Percentiles rank a stretch among this genome's conserved stretches.
Conservation (phyloP, 1,140 invertebrate genomes). For the Odontomachus brunneus region DNA sequence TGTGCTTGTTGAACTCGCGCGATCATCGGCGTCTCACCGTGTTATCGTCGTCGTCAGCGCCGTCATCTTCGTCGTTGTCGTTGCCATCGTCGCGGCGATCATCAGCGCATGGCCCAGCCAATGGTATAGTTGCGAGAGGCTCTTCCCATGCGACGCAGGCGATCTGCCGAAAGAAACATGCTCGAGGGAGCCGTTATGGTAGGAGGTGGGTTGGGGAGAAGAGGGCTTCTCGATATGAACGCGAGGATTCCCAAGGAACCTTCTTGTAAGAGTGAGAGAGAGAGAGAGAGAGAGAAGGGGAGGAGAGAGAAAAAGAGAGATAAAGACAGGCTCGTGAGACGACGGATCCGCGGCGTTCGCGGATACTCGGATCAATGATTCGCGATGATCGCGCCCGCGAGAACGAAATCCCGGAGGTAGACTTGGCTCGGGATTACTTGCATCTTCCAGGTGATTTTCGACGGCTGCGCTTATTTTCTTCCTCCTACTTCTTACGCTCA, state of each 20-base stretch:
- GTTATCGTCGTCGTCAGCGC: slow-evolving; percentile 34
- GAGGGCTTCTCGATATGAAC: slow-evolving; percentile 26
- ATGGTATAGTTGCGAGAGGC: slow-evolving; percentile 81
- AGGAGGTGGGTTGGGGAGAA: neutral
- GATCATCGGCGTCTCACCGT: slow-evolving; percentile 24
- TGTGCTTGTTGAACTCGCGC: slow-evolving; percentile 16
- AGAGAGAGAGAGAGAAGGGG: neutral
- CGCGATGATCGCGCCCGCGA: neutral
- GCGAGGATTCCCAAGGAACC: slow-evolving; percentile 27
- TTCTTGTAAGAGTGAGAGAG: neutral
- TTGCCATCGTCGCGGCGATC: slow-evolving; percentile 47
- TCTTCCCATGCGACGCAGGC: slow-evolving; percentile 81
- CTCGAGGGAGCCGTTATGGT: slow-evolving; percentile 50
- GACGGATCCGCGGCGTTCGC: neutral
- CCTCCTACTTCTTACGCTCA: too few species aligned
- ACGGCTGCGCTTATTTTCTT: too few species aligned
- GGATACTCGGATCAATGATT: slow-evolving; percentile 8
- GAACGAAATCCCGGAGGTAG: too few species aligned
- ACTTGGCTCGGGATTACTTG: too few species aligned
- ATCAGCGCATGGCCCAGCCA: slow-evolving; percentile 80
- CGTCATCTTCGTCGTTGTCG: slow-evolving; percentile 25
- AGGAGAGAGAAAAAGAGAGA: too few species aligned
- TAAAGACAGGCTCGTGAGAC: neutral
- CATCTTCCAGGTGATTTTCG: too few species aligned
- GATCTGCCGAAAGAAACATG: slow-evolving; percentile 78